These are phyloP conservation scores for Sebastes steindachneri DNA, from an alignment of 2,797 vertebrate genomes.

Conservation along the genomic window DNA sequence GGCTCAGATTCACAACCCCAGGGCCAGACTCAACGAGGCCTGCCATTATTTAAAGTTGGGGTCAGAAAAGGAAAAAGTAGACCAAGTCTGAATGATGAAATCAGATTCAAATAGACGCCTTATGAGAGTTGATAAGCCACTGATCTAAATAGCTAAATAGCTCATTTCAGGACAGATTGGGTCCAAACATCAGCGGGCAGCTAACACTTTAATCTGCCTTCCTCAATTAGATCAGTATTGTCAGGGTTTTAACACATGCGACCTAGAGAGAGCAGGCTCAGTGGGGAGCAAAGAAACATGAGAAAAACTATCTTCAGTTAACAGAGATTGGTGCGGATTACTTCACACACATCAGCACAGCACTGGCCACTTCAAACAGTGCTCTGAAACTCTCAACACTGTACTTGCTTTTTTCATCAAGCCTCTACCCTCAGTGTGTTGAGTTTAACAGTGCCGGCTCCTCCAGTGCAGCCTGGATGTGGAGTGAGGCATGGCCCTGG, in stretches of 20 bases:
- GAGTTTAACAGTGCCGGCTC: not conserved
- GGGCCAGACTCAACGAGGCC: conserved; percentile 36
- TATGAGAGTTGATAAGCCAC: conserved; percentile 50
- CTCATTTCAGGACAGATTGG: conserved; percentile 29
- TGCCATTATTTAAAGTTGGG: conserved; percentile 55
- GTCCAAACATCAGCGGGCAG: conserved; percentile 23
- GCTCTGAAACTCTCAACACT: not conserved
- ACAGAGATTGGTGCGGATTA: not conserved
- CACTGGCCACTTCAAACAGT: conserved; percentile 5
- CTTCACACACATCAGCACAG: conserved; percentile 11
- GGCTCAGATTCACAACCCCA: conserved; percentile 45
- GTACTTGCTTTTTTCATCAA: not conserved
- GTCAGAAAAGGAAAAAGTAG: conserved; percentile 45
- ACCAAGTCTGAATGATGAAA: conserved; percentile 43
- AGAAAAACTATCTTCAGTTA: conserved; percentile 11
- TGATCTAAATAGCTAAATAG: conserved; percentile 39
- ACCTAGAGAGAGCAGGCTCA: not conserved
- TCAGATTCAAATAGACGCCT: conserved; percentile 35
- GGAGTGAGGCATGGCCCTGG: conserved; percentile 19
- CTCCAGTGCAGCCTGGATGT: not conserved
- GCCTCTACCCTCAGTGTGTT: not conserved
- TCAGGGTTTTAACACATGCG: conserved; percentile 28
- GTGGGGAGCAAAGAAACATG: conserved; percentile 33
- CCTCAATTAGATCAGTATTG: conserved; percentile 34
- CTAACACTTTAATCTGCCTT: conserved; percentile 33